Evolutionary conservation across 2,113 vertebrate genomes (phyloP).

Genomic region (Leptobrachium leishanense): DNA sequence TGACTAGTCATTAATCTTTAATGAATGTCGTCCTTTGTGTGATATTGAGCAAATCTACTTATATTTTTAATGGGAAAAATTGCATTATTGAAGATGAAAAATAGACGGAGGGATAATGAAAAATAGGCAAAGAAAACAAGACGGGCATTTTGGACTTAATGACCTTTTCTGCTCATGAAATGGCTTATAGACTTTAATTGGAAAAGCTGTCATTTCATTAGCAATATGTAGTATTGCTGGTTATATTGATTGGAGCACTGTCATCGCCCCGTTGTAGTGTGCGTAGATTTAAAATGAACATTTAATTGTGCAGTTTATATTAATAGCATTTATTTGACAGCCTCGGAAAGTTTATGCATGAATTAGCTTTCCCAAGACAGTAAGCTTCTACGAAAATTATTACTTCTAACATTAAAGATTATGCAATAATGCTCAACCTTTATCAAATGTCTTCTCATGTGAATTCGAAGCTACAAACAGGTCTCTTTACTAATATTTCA

Average conservation of each 20-base stretch:
- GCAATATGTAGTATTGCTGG: slow-evolving; percentile 38
- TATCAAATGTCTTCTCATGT: no score
- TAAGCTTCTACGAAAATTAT: not conserved
- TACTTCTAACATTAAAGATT: slow-evolving; percentile 21
- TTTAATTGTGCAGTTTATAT: slow-evolving; percentile 43
- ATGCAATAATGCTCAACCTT: not conserved
- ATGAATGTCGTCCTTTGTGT: slow-evolving; percentile 45
- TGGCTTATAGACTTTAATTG: slow-evolving; percentile 49
- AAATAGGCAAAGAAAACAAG: slow-evolving; percentile 46
- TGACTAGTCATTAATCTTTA: slow-evolving; percentile 45
- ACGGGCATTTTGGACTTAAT: slow-evolving; percentile 39
- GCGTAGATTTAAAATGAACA: slow-evolving; percentile 34
- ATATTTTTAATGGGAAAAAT: slow-evolving; percentile 42
- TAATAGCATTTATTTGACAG: slow-evolving; percentile 42
- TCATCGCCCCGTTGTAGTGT: slow-evolving; percentile 28
- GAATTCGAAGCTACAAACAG: no score
- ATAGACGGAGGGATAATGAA: slow-evolving; percentile 24
- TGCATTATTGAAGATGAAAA: slow-evolving; percentile 47
- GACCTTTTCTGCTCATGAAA: slow-evolving; percentile 43
- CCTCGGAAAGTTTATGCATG: slow-evolving; percentile 20
- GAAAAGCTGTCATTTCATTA: slow-evolving; percentile 48
- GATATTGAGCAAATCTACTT: slow-evolving; percentile 48
- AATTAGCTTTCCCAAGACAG: slow-evolving; percentile 13
- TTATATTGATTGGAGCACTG: slow-evolving; percentile 31
- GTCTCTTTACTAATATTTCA: no score